Base-by-base conservation (phyloP, 2,113 vertebrate species). In the Perca schrenkii region DNA sequence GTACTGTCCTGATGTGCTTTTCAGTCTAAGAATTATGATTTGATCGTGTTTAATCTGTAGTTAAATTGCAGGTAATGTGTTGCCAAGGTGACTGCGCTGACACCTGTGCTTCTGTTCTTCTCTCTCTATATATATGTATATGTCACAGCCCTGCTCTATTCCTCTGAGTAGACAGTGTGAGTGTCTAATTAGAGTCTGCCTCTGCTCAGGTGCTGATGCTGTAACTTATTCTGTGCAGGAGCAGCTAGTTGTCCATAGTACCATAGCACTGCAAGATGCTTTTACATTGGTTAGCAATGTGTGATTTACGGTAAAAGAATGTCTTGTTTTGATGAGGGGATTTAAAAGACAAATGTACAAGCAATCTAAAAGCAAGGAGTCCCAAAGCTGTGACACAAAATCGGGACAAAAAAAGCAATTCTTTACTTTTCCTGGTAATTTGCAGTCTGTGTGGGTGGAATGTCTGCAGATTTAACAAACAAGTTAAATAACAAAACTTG, bases 171-270 rank as follows among this genome's bases (percentile, higher is more conserved):
- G 0, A 65, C 85, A 4, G 63, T 25, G 88, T 80, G 62, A 88
- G 88, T 84, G 68, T 74, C 52, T 28, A 28, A 73, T 69, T 63
- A 62, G 21, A 74, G 21, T 46, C 60, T 16, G 14, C 82, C 5
- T 73, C 74, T n/a, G 52, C 71, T 86, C 73, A 56, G 81, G 21
- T 69, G 78, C 82, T 83, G 54, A n/a, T 47, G 62, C 86, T 21
- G 66, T 84, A 83, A 71, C 17, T 69, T 69, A 40, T 57, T 57
- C 74, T 62, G 50, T 58, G 63, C 49, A 81, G 74, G 54, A 82
- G 82, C 68, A 43, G 77, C 77, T 86, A 68, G 75, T 79, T 78
- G 47, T 1, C 71, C 7, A 17, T 67, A 65, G 65, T 15, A 17
- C n/a, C 66, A 8, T 21, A 49, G 83, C 25, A 8, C 25, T 43